Evolutionary conservation across 2,113 vertebrate species (phyloP).

Genomic region (Hypomesus transpacificus): DNA sequence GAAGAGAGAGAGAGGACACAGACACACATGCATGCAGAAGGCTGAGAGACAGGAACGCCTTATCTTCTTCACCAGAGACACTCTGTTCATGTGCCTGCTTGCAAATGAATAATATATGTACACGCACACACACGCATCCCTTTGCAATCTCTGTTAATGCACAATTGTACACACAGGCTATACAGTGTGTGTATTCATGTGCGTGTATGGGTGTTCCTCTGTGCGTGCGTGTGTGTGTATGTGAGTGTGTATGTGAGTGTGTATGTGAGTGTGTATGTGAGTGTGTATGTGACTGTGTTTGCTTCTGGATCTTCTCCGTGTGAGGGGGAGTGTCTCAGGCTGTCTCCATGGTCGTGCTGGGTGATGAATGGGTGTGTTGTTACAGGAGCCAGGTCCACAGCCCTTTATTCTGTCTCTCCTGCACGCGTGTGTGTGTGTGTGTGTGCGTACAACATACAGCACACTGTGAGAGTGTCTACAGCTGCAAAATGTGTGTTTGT

Average conservation of each 20-base stretch:
- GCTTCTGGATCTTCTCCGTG: slow-evolving; percentile 17
- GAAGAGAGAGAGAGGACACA: not conserved
- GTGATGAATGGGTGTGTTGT: not conserved
- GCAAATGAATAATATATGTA: slow-evolving; percentile 73
- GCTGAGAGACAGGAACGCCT: slow-evolving; percentile 65
- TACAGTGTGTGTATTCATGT: slow-evolving; percentile 25
- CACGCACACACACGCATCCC: slow-evolving; percentile 14
- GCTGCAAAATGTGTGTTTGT: not conserved
- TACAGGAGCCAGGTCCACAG: not conserved
- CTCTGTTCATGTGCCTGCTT: slow-evolving; percentile 63
- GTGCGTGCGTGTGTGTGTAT: slow-evolving; percentile 35
- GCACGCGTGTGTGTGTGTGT: slow-evolving; percentile 1
- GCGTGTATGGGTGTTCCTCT: slow-evolving; percentile 26
- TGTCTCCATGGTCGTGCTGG: no score
- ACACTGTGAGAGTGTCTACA: slow-evolving; percentile 16
- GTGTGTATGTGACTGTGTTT: slow-evolving; percentile 32
- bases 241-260: slow-evolving; percentile 19
- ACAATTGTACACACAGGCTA: slow-evolving; percentile 49
- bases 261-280: slow-evolving; percentile 9
- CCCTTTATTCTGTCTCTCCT: no score
- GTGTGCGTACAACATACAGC: slow-evolving; percentile 16
- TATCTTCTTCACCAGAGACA: slow-evolving; percentile 69
- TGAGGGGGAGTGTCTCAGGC: not conserved
- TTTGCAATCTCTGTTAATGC: slow-evolving; percentile 35
- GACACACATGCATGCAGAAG: slow-evolving; percentile 16